Conservation (phyloP, 2,797 vertebrate genomes). For the Poeciliopsis presidionis region DNA sequence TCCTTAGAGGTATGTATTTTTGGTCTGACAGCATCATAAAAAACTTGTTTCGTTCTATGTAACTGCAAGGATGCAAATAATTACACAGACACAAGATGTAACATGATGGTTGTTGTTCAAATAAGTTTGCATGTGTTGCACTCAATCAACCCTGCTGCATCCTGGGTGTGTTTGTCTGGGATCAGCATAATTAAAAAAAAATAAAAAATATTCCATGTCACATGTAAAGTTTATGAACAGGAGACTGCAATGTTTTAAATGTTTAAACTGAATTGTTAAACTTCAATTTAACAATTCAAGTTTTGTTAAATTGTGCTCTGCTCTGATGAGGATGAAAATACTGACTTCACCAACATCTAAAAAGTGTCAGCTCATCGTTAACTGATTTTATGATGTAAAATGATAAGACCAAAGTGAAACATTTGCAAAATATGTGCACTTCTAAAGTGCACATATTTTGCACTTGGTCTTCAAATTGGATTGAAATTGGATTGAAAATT, state of each 20-base stretch:
- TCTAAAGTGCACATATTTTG: no score
- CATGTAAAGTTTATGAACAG: not conserved
- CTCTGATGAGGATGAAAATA: not conserved
- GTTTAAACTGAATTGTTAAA: no score
- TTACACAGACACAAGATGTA: not conserved
- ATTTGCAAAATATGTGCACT: not conserved
- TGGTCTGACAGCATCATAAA: not conserved
- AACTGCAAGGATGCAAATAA: not conserved
- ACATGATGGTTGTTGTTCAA: not conserved
- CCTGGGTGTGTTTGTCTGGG: not conserved
- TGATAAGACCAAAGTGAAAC: not conserved
- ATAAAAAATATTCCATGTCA: not conserved
- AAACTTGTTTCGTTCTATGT: not conserved
- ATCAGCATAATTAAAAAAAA: not conserved
- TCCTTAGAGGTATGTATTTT: not conserved
- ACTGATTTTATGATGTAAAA: not conserved
- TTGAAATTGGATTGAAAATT: no score
- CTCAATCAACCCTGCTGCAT: not conserved
- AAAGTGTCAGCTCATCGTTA: not conserved
- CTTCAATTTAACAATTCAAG: not conserved
- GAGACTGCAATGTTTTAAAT: not conserved
- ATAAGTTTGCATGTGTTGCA: not conserved
- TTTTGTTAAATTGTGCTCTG: not conserved
- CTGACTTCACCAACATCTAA: not conserved
- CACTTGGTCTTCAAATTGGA: no score